Evolutionary conservation across 2,113 vertebrate species (phyloP).

Genomic region (Clarias gariepinus): DNA sequence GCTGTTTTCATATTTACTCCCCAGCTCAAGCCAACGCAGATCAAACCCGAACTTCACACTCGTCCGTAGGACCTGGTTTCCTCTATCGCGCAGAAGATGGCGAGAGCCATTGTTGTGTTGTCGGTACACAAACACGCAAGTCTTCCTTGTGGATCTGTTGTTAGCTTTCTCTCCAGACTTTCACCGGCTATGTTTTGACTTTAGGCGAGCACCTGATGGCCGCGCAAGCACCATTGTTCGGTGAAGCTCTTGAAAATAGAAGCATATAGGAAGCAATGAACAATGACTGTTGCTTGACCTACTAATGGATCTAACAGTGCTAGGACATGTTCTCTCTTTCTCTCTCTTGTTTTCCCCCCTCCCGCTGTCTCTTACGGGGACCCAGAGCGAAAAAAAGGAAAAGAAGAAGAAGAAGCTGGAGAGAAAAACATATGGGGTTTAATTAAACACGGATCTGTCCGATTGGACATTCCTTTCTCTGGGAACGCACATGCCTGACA

Average conservation of each 20-base stretch:
- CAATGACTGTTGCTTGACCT: slow-evolving; percentile 78
- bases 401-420: slow-evolving; percentile 20
- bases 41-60: slow-evolving; percentile 14
- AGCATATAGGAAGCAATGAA: slow-evolving; percentile 75
- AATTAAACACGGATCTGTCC: slow-evolving; percentile 46
- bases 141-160: background rate
- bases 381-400: background rate
- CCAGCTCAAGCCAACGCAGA: slow-evolving; percentile 21
- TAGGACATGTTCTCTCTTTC: slow-evolving; percentile 23
- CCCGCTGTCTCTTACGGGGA: slow-evolving; percentile 50
- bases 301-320: slow-evolving; percentile 74
- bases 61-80: background rate
- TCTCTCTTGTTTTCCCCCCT: slow-evolving; percentile 23
- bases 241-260: slow-evolving; percentile 68
- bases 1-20: slow-evolving; percentile 56
- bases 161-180: slow-evolving; percentile 45
- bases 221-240: slow-evolving; percentile 62
- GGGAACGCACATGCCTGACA: slow-evolving; percentile 39
- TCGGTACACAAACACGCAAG: background rate
- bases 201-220: slow-evolving; percentile 59
- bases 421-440: slow-evolving; percentile 51
- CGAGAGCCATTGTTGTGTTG: background rate
- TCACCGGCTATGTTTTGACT: slow-evolving; percentile 57
- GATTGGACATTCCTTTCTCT: slow-evolving; percentile 42
- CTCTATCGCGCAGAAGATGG: slow-evolving; percentile 14